phyloP scores from a whole-genome alignment of 2,797 vertebrate genomes.

The Esox lucius region DNA sequence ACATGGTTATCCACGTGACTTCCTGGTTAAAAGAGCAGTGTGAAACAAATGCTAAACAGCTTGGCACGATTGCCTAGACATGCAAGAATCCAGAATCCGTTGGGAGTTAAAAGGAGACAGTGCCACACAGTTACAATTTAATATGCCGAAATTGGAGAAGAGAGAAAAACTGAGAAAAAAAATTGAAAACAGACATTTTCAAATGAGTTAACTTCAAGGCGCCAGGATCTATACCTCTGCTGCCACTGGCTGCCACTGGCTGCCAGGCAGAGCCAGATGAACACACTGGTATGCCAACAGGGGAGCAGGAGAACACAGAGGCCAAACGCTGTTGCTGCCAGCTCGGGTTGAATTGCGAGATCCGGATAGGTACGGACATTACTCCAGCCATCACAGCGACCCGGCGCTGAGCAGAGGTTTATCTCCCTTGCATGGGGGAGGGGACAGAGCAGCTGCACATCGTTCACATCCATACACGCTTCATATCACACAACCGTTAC shows the following conservation, averaged over 20 bases:
- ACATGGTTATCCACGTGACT: too few relatives aligned
- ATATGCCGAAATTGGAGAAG: too few relatives aligned
- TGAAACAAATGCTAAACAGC: too few relatives aligned
- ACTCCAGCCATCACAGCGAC: background rate
- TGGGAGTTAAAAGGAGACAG: too few relatives aligned
- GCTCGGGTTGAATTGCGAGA: conserved; percentile 43
- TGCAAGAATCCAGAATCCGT: too few relatives aligned
- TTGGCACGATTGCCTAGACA: too few relatives aligned
- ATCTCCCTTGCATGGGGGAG: too few relatives aligned
- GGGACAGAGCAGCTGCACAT: too few relatives aligned
- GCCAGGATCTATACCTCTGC: conserved; percentile 11
- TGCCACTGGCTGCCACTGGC: background rate
- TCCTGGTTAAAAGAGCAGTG: too few relatives aligned
- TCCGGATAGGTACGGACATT: conserved; percentile 54
- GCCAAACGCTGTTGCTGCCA: conserved; percentile 58
- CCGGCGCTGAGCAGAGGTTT: too few relatives aligned
- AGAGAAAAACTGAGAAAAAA: too few relatives aligned
- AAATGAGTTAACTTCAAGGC: conserved; percentile 31
- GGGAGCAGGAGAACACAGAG: conserved; percentile 38
- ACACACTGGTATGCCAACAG: conserved; percentile 25
- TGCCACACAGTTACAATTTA: too few relatives aligned
- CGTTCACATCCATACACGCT: background rate
- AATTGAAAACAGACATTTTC: conserved; percentile 32
- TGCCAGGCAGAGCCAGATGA: background rate
- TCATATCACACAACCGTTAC: background rate